A percentile compares a stretch with the other conserved stretches of the same genome.
Evolutionary conservation across 2,888 invertebrate genomes (phyloP).

Genomic region (Phengaris arion): DNA sequence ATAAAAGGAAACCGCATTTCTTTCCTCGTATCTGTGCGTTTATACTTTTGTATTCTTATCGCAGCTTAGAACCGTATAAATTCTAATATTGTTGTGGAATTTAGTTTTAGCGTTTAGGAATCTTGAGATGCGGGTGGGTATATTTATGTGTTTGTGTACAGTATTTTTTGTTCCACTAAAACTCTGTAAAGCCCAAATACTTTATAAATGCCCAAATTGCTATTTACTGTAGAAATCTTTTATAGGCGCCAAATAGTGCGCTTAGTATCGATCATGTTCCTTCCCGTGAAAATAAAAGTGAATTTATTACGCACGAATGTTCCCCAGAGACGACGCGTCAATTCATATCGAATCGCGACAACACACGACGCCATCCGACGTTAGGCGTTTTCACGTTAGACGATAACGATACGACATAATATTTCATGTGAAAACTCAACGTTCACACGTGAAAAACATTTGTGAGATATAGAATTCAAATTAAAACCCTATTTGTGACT

Average conservation of each 20-base stretch:
- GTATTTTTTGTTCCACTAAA: background rate
- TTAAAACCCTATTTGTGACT: background rate
- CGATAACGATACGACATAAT: background rate
- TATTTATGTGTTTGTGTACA: background rate
- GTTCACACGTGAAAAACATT: background rate
- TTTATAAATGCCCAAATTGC: too few species aligned
- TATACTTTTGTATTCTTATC: background rate
- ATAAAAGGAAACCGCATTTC: slow-evolving; percentile 9
- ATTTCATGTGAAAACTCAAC: background rate
- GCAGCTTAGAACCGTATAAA: slow-evolving; percentile 3
- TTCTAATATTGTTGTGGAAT: slow-evolving; percentile 7
- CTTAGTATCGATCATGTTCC: background rate
- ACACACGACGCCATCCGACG: background rate
- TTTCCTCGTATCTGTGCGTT: background rate
- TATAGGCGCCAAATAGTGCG: background rate
- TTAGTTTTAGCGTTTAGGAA: background rate
- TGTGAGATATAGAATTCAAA: slow-evolving; percentile 4
- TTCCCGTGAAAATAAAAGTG: background rate
- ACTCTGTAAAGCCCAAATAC: too few species aligned
- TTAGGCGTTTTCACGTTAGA: background rate
- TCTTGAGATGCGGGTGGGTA: background rate
- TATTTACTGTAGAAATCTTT: background rate
- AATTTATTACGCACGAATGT: slow-evolving; percentile 13
- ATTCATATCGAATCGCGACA: background rate
- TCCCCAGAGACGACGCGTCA: background rate